Percentiles rank a stretch among this genome's conserved stretches.
phyloP scores from a whole-genome alignment of 1,140 invertebrate genomes.

The Heliconius melpomene region DNA sequence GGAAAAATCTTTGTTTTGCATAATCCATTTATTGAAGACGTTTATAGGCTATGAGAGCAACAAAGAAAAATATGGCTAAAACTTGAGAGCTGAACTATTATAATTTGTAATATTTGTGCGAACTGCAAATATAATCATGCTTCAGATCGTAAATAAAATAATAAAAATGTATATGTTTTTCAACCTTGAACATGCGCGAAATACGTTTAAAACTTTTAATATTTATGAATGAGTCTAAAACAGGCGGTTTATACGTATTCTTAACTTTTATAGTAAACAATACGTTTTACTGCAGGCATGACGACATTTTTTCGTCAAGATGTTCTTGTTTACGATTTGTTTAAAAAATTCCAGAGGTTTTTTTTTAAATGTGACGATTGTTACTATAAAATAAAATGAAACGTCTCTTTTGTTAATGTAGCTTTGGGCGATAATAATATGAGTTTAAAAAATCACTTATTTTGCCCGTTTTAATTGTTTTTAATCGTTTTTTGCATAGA shows the following conservation, averaged over 20 bases:
- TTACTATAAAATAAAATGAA: not conserved
- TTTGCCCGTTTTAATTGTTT: too few species aligned
- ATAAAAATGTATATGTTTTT: constrained; percentile 5
- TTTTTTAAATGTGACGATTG: not conserved
- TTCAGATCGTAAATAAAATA: constrained; percentile 1
- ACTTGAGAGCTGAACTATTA: not conserved
- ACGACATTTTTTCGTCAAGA: constrained; percentile 11
- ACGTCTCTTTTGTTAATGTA: too few species aligned
- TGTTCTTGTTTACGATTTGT: not conserved
- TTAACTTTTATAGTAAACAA: constrained; percentile 11
- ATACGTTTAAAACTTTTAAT: not conserved
- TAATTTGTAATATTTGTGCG: not conserved
- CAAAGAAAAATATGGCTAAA: too few species aligned
- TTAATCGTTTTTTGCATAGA: too few species aligned
- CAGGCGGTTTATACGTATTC: not conserved
- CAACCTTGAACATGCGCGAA: not conserved
- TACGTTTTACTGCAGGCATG: not conserved
- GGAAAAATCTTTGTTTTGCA: too few species aligned
- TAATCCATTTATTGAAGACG: too few species aligned
- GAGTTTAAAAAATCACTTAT: too few species aligned
- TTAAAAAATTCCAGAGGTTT: not conserved
- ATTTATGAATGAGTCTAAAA: not conserved
- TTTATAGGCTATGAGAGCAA: too few species aligned
- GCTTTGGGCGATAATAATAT: too few species aligned
- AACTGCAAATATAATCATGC: not conserved